Evolutionary conservation across 1,140 invertebrate genomes (phyloP).

Genomic region (Galleria mellonella): DNA sequence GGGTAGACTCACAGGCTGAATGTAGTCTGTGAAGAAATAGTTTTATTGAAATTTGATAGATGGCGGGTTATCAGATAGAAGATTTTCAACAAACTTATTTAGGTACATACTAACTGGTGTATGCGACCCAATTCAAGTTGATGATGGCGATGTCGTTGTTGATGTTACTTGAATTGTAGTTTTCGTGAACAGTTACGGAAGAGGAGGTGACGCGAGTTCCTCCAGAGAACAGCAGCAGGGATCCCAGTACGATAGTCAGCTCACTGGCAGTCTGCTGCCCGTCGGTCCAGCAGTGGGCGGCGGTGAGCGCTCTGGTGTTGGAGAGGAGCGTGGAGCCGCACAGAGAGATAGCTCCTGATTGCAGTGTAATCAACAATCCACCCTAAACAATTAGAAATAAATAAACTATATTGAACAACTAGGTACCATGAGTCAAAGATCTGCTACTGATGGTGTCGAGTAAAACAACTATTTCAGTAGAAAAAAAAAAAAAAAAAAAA

Average conservation of each 20-base stretch:
- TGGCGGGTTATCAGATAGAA: too few species aligned
- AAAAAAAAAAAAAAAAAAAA: too few species aligned
- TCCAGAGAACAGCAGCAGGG: constrained; percentile 16
- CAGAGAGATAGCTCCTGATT: constrained; percentile 14
- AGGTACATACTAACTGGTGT: constrained; percentile 18
- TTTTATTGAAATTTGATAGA: too few species aligned
- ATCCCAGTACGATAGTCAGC: constrained; percentile 18
- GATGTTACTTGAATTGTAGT: constrained; percentile 10
- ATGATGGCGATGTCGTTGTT: constrained; percentile 50
- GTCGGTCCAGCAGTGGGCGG: constrained; percentile 24
- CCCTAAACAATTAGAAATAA: constrained; percentile 8
- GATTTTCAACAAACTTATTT: too few species aligned
- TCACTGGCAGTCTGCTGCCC: constrained; percentile 3
- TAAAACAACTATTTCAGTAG: too few species aligned
- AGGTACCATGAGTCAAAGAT: too few species aligned
- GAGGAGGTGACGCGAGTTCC: constrained; percentile 9
- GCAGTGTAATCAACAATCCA: constrained; percentile 17
- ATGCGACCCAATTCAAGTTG: constrained; percentile 21
- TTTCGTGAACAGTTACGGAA: constrained; percentile 14
- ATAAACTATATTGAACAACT: neutral
- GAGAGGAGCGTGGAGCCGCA: constrained; percentile 18
- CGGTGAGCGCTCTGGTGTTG: constrained; percentile 12
- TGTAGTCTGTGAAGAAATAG: constrained; percentile 3
- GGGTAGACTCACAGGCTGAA: neutral
- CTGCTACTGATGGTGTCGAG: neutral